phyloP scores from a whole-genome alignment of 2,113 vertebrate genomes.

The Malurus melanocephalus region DNA sequence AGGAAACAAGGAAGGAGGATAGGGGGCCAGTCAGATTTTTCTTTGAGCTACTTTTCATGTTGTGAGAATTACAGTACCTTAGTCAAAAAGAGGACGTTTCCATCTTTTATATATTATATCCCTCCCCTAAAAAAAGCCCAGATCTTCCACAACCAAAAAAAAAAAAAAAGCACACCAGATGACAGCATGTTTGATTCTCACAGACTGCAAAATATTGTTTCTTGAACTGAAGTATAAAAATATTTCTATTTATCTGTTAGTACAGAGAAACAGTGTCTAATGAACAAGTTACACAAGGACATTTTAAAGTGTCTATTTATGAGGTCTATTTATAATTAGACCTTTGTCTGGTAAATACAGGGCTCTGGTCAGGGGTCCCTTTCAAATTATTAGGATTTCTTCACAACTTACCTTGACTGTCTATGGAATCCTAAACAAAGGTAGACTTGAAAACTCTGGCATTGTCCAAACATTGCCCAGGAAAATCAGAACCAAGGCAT shows the following conservation, averaged over 20 bases:
- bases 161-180: neutral
- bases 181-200: neutral
- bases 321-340: slow-evolving; percentile 55
- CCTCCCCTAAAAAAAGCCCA: neutral
- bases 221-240: neutral
- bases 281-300: slow-evolving; percentile 43
- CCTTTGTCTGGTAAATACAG: slow-evolving; percentile 49
- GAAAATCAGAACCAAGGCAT: neutral
- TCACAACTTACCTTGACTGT: slow-evolving; percentile 13
- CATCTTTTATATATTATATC: slow-evolving; percentile 44
- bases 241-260: neutral
- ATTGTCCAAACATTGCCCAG: neutral
- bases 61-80: slow-evolving; percentile 67
- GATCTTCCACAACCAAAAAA: neutral
- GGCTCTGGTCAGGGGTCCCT: slow-evolving; percentile 20
- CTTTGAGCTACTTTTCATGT: slow-evolving; percentile 70
- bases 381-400: neutral
- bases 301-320: slow-evolving; percentile 60
- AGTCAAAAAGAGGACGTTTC: slow-evolving; percentile 58
- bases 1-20: slow-evolving; percentile 58
- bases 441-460: neutral
- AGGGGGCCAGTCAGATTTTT: slow-evolving; percentile 53
- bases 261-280: slow-evolving; percentile 38
- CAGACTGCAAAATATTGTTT: slow-evolving; percentile 7
- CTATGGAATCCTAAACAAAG: neutral